Percentiles rank a stretch among this genome's conserved stretches.
Conservation (phyloP, 2,797 vertebrate species). For the Calcarius lapponicus region DNA sequence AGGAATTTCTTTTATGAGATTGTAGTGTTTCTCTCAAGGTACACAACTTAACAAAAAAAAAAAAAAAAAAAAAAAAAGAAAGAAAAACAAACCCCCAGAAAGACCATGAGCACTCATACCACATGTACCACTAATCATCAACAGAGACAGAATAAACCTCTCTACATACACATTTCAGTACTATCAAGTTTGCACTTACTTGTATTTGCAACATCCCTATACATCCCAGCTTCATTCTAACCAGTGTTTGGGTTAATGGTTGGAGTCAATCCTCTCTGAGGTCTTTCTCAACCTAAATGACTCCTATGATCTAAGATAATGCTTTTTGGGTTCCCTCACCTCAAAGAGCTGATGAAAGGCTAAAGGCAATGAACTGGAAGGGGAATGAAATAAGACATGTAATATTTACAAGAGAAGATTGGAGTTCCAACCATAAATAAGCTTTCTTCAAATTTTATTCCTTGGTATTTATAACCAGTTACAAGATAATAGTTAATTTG, state of each 20-base stretch:
- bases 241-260: not conserved
- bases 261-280: not conserved
- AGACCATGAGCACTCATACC: not conserved
- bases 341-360: not conserved
- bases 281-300: not conserved
- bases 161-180: not conserved
- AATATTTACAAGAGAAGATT: not conserved
- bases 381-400: not conserved
- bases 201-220: not conserved
- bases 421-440: not conserved
- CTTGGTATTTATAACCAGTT: constrained; percentile 18
- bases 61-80: not conserved
- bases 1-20: not conserved
- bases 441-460: constrained; percentile 4
- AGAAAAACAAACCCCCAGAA: fast-evolving
- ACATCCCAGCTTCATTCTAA: not conserved
- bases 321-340: not conserved
- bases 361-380: not conserved
- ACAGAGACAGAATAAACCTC: not conserved
- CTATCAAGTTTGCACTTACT: not conserved
- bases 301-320: not conserved
- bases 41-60: not conserved
- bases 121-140: not conserved
- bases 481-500: constrained; percentile 3
- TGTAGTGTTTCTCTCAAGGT: not conserved